phyloP scores from a whole-genome alignment of 2,888 invertebrate genomes.

The Mechanitis mazaeus region DNA sequence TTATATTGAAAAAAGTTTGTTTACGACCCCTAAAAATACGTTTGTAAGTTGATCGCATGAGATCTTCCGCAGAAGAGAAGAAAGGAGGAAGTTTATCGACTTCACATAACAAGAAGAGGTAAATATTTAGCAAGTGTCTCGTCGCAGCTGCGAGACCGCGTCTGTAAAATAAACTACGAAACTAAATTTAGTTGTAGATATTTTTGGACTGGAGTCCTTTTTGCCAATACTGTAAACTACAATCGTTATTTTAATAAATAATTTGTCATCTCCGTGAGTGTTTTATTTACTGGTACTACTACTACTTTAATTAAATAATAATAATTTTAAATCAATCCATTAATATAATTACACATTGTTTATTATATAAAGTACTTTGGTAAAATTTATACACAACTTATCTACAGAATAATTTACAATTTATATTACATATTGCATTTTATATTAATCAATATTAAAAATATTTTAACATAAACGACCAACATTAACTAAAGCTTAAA shows the following conservation, averaged over 20 bases:
- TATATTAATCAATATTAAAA: too few species aligned
- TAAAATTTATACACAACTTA: constrained; percentile 51
- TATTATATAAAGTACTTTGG: constrained; percentile 67
- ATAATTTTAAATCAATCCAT: not conserved
- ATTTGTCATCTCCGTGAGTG: constrained; percentile 46
- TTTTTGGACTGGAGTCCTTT: constrained; percentile 44
- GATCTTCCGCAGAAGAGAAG: too few species aligned
- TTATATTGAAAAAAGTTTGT: too few species aligned
- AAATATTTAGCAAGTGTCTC: not conserved
- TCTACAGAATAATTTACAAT: constrained; percentile 49
- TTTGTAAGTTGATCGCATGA: too few species aligned
- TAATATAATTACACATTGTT: constrained; percentile 22
- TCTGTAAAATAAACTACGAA: constrained; percentile 5
- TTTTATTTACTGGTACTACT: constrained; percentile 22
- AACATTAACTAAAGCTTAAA: too few species aligned
- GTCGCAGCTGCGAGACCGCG: not conserved
- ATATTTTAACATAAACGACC: too few species aligned
- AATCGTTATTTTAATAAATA: constrained; percentile 58
- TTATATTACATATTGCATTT: not conserved
- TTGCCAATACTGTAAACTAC: constrained; percentile 54
- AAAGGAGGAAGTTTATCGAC: too few species aligned
- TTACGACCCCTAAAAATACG: too few species aligned
- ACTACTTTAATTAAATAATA: too few species aligned
- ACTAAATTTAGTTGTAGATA: constrained; percentile 31
- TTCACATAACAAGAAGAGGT: too few species aligned